These are phyloP conservation scores for Spilarctia lutea DNA, from an alignment of 2,888 invertebrate genomes.

Conservation along the genomic window DNA sequence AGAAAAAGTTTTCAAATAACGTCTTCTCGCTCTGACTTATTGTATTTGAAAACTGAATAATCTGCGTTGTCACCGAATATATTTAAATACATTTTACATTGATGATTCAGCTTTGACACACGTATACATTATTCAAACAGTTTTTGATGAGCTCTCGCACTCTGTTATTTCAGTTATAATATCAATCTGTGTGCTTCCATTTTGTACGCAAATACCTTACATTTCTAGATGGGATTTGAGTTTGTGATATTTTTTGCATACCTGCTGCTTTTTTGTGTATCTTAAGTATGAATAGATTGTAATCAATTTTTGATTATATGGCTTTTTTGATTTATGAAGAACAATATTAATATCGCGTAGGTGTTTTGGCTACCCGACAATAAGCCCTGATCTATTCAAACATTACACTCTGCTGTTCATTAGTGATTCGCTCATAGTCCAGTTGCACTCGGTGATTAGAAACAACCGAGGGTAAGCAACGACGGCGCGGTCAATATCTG, in stretches of 20 bases:
- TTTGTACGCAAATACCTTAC: constrained; percentile 32
- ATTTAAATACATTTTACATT: constrained; percentile 60
- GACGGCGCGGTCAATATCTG: no score
- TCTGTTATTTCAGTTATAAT: constrained; percentile 51
- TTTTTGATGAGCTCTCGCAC: constrained; percentile 50
- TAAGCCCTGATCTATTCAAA: no score
- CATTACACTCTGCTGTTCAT: no score
- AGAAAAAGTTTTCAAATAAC: constrained; percentile 10
- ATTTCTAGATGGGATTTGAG: not conserved
- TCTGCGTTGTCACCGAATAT: constrained; percentile 50
- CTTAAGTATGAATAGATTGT: not conserved
- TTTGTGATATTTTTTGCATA: not conserved
- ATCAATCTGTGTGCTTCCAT: constrained; percentile 46
- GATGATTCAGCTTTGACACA: constrained; percentile 54
- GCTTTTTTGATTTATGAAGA: no score
- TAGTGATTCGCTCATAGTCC: no score
- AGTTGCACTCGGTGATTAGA: no score
- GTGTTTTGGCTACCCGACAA: no score
- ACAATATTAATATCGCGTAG: no score
- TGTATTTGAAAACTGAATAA: constrained; percentile 47
- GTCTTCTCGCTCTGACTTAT: constrained; percentile 25
- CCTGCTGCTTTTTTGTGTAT: not conserved
- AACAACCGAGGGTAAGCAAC: no score
- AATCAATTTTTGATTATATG: not conserved
- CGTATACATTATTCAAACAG: constrained; percentile 59